Evolutionary conservation across 2,797 vertebrate species (phyloP).

Genomic region (Argentina silus): DNA sequence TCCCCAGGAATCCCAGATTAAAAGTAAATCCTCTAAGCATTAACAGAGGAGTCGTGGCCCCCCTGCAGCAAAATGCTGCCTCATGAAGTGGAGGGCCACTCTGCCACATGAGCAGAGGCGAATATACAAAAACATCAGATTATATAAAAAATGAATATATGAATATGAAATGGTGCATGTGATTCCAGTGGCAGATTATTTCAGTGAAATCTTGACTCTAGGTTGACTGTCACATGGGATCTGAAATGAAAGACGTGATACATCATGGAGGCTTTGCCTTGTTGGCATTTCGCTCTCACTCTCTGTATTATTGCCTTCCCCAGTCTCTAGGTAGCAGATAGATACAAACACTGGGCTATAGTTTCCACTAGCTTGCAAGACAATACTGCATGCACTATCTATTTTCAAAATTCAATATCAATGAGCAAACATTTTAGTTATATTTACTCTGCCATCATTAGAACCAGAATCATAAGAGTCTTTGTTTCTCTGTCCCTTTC

Average conservation of each 20-base stretch:
- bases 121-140: slow-evolving; percentile 4
- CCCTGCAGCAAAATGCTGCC: slow-evolving; percentile 40
- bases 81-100: slow-evolving; percentile 41
- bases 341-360: slow-evolving; percentile 13
- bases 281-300: slow-evolving; percentile 31
- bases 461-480: neutral
- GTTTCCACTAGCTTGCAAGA: slow-evolving; percentile 11
- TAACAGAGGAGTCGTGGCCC: slow-evolving; percentile 48
- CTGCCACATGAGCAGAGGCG: slow-evolving; percentile 1
- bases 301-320: neutral
- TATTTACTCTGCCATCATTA: neutral
- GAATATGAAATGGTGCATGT: slow-evolving; percentile 24
- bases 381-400: neutral
- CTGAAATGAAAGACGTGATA: slow-evolving; percentile 29
- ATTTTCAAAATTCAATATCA: slow-evolving; percentile 5
- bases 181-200: neutral
- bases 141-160: slow-evolving; percentile 32
- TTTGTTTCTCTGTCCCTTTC: neutral
- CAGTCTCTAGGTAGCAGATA: neutral
- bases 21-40: slow-evolving; percentile 70
- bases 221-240: slow-evolving; percentile 12
- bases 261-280: slow-evolving; percentile 27
- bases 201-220: slow-evolving; percentile 6
- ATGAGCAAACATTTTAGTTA: neutral
- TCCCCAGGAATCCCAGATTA: slow-evolving; percentile 63